Conservation (phyloP, 2,888 invertebrate species). For the Netelia virgata region DNA sequence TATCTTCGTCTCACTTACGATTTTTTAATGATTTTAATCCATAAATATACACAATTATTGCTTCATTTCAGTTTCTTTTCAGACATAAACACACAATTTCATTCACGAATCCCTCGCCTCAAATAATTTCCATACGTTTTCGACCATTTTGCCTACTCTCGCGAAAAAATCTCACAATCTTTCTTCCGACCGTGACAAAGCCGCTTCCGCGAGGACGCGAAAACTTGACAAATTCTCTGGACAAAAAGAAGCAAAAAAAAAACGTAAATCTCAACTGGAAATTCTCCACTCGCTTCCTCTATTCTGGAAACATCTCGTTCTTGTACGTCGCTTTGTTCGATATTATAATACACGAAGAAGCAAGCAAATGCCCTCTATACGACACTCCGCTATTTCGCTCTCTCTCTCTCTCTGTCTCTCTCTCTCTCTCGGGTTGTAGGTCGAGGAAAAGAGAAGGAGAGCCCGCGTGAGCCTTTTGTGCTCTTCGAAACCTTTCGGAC, state of each 20-base stretch:
- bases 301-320: conserved; percentile 48
- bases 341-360: conserved; percentile 59
- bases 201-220: neutral
- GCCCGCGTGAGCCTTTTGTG: conserved; percentile 64
- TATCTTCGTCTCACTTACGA: no score
- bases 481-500: conserved; percentile 62
- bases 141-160: no score
- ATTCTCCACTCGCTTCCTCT: conserved; percentile 33
- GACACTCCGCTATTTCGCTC: neutral
- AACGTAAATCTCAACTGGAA: neutral
- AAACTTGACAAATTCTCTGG: neutral
- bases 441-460: conserved; percentile 38
- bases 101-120: no score
- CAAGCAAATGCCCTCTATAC: conserved; percentile 7
- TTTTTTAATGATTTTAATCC: no score
- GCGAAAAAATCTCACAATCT: no score
- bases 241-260: no score
- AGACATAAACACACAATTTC: no score
- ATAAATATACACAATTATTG: no score
- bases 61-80: no score
- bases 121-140: no score
- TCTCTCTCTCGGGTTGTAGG: conserved; percentile 46
- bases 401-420: neutral
- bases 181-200: neutral
- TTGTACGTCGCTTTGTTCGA: conserved; percentile 58